These are phyloP conservation scores for Hoplias malabaricus DNA, from an alignment of 2,113 vertebrate species.

Conservation along the genomic window DNA sequence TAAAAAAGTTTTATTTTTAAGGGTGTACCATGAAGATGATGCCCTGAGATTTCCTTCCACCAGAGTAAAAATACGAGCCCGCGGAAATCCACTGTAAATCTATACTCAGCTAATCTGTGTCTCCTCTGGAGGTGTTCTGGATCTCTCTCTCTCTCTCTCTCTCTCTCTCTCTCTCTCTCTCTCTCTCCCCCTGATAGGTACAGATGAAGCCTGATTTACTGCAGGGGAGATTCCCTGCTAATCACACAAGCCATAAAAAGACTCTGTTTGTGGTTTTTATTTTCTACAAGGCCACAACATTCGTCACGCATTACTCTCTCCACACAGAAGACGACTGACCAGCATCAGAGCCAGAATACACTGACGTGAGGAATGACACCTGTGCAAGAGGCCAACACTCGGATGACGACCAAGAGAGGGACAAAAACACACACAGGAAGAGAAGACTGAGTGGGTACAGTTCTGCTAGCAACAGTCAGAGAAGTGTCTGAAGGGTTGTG, in stretches of 20 bases:
- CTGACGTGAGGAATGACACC: slow-evolving; percentile 14
- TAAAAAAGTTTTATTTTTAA: background rate
- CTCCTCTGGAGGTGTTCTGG: slow-evolving; percentile 16
- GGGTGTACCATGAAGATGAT: slow-evolving; percentile 30
- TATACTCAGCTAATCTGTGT: slow-evolving; percentile 52
- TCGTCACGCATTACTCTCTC: background rate
- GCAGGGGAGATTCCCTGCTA: slow-evolving; percentile 19
- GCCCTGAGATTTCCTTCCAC: slow-evolving; percentile 31
- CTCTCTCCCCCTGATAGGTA: too few species aligned
- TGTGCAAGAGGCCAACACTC: background rate
- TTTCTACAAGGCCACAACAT: slow-evolving; percentile 5
- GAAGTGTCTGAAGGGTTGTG: background rate
- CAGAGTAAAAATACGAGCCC: slow-evolving; percentile 45
- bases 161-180: too few species aligned
- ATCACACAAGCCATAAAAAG: background rate
- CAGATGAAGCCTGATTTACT: slow-evolving; percentile 37
- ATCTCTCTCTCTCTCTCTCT: slow-evolving; percentile 21
- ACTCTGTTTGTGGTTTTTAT: slow-evolving; percentile 33
- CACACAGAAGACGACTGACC: background rate
- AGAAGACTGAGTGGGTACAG: slow-evolving; percentile 3
- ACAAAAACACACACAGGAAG: slow-evolving; percentile 19
- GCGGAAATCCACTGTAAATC: slow-evolving; percentile 53
- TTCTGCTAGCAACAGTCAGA: background rate
- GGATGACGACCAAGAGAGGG: slow-evolving; percentile 1
- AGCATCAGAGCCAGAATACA: background rate